phyloP scores from a whole-genome alignment of 2,888 invertebrate genomes.

The Netelia virgata region DNA sequence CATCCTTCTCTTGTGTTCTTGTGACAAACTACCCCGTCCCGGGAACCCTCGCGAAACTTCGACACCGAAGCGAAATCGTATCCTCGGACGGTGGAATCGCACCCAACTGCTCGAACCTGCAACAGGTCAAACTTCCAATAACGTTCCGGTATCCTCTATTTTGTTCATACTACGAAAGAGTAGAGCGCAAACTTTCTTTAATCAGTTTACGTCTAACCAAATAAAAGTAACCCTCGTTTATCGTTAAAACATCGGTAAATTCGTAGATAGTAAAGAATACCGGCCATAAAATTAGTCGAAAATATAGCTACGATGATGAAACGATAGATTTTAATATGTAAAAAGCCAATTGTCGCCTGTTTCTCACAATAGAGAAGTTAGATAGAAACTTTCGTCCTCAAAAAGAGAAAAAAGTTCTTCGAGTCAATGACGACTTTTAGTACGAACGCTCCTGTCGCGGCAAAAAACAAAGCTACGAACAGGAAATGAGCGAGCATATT shows the following conservation, averaged over 20 bases:
- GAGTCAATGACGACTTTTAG: constrained; percentile 39
- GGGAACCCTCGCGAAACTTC: constrained; percentile 40
- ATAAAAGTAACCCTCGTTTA: too few relatives aligned
- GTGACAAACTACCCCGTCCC: constrained; percentile 32
- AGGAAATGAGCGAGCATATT: constrained; percentile 53
- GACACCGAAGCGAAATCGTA: constrained; percentile 36
- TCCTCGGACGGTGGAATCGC: constrained; percentile 8
- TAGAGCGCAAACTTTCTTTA: too few relatives aligned
- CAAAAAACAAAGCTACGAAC: constrained; percentile 10
- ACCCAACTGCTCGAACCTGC: constrained; percentile 22
- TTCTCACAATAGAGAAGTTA: background rate
- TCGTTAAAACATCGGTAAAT: too few relatives aligned
- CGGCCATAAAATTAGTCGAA: too few relatives aligned
- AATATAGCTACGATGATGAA: too few relatives aligned
- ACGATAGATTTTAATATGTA: background rate
- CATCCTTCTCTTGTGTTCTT: constrained; percentile 34
- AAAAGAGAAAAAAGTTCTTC: background rate
- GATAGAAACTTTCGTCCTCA: background rate
- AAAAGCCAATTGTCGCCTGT: background rate
- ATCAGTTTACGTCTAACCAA: too few relatives aligned
- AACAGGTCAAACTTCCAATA: constrained; percentile 43
- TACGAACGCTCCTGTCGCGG: background rate
- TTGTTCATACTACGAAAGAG: too few relatives aligned
- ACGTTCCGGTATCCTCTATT: too few relatives aligned
- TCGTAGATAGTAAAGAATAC: too few relatives aligned